A percentile compares a stretch with the other conserved stretches of the same genome.
Evolutionary conservation across 2,888 invertebrate genomes (phyloP).

Genomic region (Polydrusus cervinus): DNA sequence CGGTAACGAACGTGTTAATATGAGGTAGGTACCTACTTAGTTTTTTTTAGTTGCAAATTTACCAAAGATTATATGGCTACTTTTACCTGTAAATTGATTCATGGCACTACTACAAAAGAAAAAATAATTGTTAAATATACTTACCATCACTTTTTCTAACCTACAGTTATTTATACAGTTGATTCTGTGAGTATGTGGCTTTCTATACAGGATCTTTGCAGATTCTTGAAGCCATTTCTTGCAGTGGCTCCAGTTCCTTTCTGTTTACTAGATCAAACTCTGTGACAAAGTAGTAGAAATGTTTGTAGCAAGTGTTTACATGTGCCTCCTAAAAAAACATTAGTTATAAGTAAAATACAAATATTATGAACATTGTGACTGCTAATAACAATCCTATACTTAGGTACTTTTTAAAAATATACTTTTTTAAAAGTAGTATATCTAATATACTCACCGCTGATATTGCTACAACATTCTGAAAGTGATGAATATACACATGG

Average conservation of each 20-base stretch:
- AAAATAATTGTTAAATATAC: neutral
- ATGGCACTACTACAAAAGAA: neutral
- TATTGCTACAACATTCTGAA: slow-evolving; percentile 89
- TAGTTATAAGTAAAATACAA: slow-evolving; percentile 6
- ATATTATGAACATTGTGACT: neutral
- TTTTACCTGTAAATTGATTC: neutral
- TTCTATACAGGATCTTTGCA: slow-evolving; percentile 74
- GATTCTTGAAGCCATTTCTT: slow-evolving; percentile 83
- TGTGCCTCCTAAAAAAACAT: slow-evolving; percentile 83
- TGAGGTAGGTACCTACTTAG: no score
- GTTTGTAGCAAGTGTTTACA: slow-evolving; percentile 95
- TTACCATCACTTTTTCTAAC: slow-evolving; percentile 19
- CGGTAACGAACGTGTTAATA: no score
- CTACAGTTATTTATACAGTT: neutral
- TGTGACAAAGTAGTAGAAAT: slow-evolving; percentile 93
- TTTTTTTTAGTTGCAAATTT: no score
- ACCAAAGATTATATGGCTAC: no score
- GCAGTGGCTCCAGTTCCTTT: slow-evolving; percentile 89
- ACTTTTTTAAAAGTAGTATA: no score
- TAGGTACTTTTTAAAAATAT: no score
- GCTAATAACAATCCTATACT: no score
- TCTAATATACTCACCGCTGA: slow-evolving; percentile 84
- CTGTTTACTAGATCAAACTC: slow-evolving; percentile 88
- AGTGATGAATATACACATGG: slow-evolving; percentile 96
- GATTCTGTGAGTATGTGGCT: neutral